phyloP scores from a whole-genome alignment of 2,797 vertebrate genomes.

The Eremophila alpestris region DNA sequence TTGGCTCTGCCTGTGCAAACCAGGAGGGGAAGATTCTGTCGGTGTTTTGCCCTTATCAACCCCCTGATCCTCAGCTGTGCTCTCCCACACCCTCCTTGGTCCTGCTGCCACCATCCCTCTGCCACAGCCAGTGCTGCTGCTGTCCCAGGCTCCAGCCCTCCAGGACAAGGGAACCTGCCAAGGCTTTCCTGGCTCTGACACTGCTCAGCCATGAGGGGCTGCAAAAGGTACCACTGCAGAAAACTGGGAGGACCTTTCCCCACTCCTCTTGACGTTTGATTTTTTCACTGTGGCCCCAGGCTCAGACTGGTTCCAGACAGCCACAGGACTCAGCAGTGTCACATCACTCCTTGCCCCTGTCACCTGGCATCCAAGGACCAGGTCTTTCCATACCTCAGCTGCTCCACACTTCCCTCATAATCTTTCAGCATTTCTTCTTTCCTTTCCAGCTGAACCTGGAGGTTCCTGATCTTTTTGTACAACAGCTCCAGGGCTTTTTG shows the following conservation, averaged over 20 bases:
- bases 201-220: neutral
- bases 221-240: neutral
- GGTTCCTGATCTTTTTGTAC: slow-evolving; percentile 66
- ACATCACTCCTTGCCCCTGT: neutral
- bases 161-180: neutral
- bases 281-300: neutral
- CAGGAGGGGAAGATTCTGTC: neutral
- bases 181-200: neutral
- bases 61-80: accelerated
- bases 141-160: neutral
- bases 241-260: neutral
- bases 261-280: neutral
- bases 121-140: accelerated
- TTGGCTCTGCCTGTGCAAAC: slow-evolving; percentile 53
- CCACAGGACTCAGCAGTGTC: neutral
- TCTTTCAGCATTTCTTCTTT: slow-evolving; percentile 73
- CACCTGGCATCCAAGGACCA: neutral
- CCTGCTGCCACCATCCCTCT: neutral
- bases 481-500: slow-evolving; percentile 75
- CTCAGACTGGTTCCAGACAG: neutral
- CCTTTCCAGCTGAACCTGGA: slow-evolving; percentile 70
- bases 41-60: accelerated
- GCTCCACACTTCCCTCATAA: slow-evolving; percentile 58
- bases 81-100: neutral
- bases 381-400: slow-evolving; percentile 70